Evolutionary conservation across 2,888 invertebrate species (phyloP).

Genomic region (Matsumyia berberina): DNA sequence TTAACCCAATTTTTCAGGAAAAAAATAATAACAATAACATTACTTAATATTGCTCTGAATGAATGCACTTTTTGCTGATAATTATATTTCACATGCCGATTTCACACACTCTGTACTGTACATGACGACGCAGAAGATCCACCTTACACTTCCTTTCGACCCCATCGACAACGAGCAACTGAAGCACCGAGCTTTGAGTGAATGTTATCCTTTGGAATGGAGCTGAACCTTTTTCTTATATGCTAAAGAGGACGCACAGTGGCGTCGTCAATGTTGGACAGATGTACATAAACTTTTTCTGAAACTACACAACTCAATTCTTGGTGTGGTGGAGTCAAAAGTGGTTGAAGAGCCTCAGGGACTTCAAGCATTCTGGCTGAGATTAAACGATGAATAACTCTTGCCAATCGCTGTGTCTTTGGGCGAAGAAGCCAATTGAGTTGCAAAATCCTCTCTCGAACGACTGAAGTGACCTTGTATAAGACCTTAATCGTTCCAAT

Average conservation of each 20-base stretch:
- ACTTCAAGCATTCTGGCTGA: too few relatives aligned
- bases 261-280: neutral
- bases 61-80: slow-evolving; percentile 47
- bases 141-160: slow-evolving; percentile 50
- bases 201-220: slow-evolving; percentile 53
- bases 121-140: slow-evolving; percentile 29
- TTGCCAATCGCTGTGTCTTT: too few relatives aligned
- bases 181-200: slow-evolving; percentile 48
- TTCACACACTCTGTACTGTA: slow-evolving; percentile 38
- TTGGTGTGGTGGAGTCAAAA: too few relatives aligned
- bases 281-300: neutral
- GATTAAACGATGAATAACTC: too few relatives aligned
- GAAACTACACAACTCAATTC: too few relatives aligned
- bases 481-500: too few relatives aligned
- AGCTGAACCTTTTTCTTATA: slow-evolving; percentile 8
- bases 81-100: slow-evolving; percentile 51
- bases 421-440: too few relatives aligned
- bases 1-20: slow-evolving; percentile 13
- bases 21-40: slow-evolving; percentile 39
- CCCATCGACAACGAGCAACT: slow-evolving; percentile 59
- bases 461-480: too few relatives aligned
- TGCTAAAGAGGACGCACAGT: slow-evolving; percentile 34
- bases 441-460: too few relatives aligned
- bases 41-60: slow-evolving; percentile 30
- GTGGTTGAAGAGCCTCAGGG: too few relatives aligned